Evolutionary conservation across 2,797 vertebrate species (phyloP).

Genomic region (Dendrocincla tyrannina): DNA sequence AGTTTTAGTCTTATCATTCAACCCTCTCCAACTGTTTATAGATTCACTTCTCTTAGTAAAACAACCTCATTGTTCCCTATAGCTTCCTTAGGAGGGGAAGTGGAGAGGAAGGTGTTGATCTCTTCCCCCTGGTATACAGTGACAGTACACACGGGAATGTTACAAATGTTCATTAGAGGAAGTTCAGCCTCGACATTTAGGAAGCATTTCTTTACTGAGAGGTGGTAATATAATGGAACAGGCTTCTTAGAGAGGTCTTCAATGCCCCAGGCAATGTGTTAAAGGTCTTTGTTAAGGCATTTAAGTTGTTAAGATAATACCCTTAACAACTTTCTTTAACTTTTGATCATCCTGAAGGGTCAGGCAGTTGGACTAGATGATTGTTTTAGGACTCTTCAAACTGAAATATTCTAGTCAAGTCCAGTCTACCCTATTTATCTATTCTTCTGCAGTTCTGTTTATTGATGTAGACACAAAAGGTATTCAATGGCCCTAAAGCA

Average conservation of each 20-base stretch:
- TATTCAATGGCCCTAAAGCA: not conserved
- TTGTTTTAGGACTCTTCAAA: not conserved
- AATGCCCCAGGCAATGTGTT: not conserved
- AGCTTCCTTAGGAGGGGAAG: not conserved
- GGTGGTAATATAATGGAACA: not conserved
- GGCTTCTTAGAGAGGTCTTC: not conserved
- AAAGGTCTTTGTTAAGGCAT: not conserved
- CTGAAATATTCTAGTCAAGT: not conserved
- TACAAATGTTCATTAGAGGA: not conserved
- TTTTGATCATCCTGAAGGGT: not conserved
- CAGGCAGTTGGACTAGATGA: not conserved
- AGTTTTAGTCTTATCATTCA: not conserved
- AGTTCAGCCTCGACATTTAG: not conserved
- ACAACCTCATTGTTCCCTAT: not conserved
- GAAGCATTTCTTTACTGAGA: not conserved
- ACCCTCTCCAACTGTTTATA: not conserved
- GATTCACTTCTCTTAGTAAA: not conserved
- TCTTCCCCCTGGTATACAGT: not conserved
- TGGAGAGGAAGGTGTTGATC: not conserved
- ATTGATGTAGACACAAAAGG: not conserved
- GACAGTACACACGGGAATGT: accelerated
- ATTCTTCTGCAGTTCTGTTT: not conserved
- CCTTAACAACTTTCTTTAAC: not conserved
- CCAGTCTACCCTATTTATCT: not conserved
- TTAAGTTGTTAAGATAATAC: too few species aligned